phyloP scores from a whole-genome alignment of 2,797 vertebrate species.

The Natrix natrix region DNA sequence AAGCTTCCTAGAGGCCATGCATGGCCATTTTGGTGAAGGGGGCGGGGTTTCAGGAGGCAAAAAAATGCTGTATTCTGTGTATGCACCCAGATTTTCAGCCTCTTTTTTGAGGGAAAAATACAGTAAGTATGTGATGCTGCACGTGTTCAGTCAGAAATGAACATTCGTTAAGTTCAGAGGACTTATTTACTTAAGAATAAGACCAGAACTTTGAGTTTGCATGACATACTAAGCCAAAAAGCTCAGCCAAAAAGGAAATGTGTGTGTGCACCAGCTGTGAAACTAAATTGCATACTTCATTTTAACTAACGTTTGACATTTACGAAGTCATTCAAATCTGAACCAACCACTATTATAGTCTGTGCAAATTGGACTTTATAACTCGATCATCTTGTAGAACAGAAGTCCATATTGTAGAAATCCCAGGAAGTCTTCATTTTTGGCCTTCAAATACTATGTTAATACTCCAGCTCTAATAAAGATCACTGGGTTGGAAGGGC shows the following conservation, averaged over 20 bases:
- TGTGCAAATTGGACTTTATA: neutral
- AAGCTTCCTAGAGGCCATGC: too few species aligned
- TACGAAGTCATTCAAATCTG: neutral
- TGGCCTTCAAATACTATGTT: neutral
- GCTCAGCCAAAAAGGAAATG: neutral
- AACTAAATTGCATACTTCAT: neutral
- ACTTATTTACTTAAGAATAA: neutral
- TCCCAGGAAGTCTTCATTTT: neutral
- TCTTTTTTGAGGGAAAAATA: too few species aligned
- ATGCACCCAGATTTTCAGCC: too few species aligned
- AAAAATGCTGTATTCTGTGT: too few species aligned
- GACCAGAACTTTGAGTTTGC: neutral
- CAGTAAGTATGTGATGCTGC: neutral
- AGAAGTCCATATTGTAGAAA: neutral
- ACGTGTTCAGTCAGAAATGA: neutral
- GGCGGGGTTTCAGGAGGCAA: too few species aligned
- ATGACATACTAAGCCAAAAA: neutral
- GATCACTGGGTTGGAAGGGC: neutral
- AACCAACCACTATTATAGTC: neutral
- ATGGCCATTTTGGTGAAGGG: too few species aligned
- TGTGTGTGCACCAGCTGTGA: neutral
- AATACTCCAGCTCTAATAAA: neutral
- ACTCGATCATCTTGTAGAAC: neutral
- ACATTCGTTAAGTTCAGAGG: neutral
- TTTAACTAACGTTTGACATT: neutral